phyloP scores from a whole-genome alignment of 2,888 invertebrate genomes.

The Epirrita christyi region DNA sequence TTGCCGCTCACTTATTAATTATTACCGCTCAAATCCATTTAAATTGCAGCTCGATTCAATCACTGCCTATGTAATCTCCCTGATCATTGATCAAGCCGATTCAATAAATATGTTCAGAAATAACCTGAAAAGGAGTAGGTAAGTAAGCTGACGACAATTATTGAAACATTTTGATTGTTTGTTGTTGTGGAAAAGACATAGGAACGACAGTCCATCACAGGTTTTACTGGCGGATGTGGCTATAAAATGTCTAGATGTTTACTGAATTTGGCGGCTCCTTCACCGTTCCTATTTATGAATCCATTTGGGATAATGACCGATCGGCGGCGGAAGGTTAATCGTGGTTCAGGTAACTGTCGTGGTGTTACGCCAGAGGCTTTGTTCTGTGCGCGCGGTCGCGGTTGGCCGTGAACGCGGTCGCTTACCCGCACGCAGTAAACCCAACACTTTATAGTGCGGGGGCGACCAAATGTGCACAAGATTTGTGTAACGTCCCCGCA shows the following conservation, averaged over 20 bases:
- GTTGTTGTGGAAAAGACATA: constrained; percentile 49
- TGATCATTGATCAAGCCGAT: not conserved
- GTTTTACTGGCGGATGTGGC: constrained; percentile 63
- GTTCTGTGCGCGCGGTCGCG: constrained; percentile 54
- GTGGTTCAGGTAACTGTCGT: constrained; percentile 69
- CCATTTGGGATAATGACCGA: constrained; percentile 68
- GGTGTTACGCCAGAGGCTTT: constrained; percentile 56
- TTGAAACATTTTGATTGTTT: not conserved
- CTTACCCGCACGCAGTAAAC: constrained; percentile 73
- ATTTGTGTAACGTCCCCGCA: constrained; percentile 63
- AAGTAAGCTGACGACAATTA: not conserved
- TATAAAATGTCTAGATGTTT: constrained; percentile 65
- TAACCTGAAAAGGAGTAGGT: not conserved
- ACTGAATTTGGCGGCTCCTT: constrained; percentile 52
- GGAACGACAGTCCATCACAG: constrained; percentile 55
- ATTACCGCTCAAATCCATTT: no score
- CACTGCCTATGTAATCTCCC: no score
- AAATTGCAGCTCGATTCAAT: no score
- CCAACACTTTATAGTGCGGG: constrained; percentile 69
- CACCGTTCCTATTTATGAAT: constrained; percentile 62
- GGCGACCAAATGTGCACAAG: constrained; percentile 65
- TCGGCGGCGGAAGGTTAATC: constrained; percentile 68
- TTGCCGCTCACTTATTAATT: no score
- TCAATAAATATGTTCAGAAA: not conserved
- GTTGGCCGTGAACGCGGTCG: constrained; percentile 76